Conservation (phyloP, 2,888 invertebrate genomes). For the Cephus runcator region DNA sequence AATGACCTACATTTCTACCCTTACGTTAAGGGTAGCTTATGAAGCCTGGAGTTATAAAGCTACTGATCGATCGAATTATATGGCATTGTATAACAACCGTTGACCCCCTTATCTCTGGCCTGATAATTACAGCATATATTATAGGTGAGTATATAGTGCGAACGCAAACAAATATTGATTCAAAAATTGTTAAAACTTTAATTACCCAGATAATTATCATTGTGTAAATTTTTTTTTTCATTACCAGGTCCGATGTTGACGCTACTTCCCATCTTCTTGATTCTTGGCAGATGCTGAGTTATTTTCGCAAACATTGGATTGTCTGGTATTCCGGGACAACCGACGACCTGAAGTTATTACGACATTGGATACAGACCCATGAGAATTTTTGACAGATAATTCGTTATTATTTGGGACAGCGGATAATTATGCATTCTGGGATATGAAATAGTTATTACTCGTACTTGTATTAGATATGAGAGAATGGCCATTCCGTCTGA, state of each 20-base stretch:
- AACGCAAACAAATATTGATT: background rate
- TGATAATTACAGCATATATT: background rate
- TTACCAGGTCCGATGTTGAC: conserved; percentile 36
- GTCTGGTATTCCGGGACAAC: conserved; percentile 42
- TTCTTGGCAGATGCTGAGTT: conserved; percentile 36
- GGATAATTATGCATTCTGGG: background rate
- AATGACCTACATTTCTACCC: background rate
- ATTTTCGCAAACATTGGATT: conserved; percentile 41
- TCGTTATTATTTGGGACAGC: background rate
- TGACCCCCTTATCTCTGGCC: background rate
- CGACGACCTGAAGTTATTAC: conserved; percentile 38
- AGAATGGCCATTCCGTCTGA: conserved; percentile 45
- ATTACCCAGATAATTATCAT: background rate
- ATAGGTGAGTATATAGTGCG: background rate
- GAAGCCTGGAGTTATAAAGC: background rate
- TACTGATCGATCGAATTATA: background rate
- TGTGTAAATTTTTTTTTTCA: background rate
- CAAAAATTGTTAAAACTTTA: background rate
- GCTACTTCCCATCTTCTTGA: conserved; percentile 30
- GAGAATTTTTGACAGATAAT: background rate
- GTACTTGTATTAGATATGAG: conserved; percentile 45
- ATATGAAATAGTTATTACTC: background rate
- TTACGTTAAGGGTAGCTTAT: background rate
- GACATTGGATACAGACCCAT: background rate
- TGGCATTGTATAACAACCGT: background rate